phyloP scores from a whole-genome alignment of 2,113 vertebrate species.

The Gobius niger region DNA sequence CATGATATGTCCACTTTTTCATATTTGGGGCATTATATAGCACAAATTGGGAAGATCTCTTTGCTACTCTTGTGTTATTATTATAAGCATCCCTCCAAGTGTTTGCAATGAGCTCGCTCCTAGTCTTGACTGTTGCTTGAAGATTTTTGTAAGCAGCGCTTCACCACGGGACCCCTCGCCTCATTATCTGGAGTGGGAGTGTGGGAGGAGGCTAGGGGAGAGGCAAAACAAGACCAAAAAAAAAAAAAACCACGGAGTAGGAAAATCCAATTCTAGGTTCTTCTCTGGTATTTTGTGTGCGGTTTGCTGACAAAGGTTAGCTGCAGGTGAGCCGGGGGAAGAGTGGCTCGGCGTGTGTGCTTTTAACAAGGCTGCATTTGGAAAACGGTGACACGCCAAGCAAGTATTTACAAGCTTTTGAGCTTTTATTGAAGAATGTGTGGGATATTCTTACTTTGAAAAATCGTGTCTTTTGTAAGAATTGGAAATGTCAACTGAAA shows the following conservation, averaged over 20 bases:
- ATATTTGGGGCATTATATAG: neutral
- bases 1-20: neutral
- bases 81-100: constrained; percentile 27
- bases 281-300: constrained; percentile 33
- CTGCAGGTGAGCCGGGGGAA: constrained; percentile 30
- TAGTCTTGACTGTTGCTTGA: constrained; percentile 37
- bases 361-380: constrained; percentile 25
- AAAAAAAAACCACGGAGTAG: neutral
- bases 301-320: constrained; percentile 44
- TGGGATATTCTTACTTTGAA: neutral
- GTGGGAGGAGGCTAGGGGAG: constrained; percentile 26
- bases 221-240: constrained; percentile 34
- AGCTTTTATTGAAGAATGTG: neutral
- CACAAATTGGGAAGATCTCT: neutral
- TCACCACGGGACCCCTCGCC: constrained; percentile 41
- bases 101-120: constrained; percentile 19
- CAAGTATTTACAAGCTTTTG: constrained; percentile 10
- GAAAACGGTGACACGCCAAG: constrained; percentile 6
- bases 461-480: neutral
- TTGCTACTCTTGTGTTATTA: constrained; percentile 3
- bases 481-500: neutral
- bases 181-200: constrained; percentile 54
- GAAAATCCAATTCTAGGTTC: constrained; percentile 1
- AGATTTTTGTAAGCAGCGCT: constrained; percentile 55
- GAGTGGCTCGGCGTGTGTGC: constrained; percentile 12